These are phyloP conservation scores for Hypothenemus hampei DNA, from an alignment of 1,140 invertebrate species.

Conservation along the genomic window DNA sequence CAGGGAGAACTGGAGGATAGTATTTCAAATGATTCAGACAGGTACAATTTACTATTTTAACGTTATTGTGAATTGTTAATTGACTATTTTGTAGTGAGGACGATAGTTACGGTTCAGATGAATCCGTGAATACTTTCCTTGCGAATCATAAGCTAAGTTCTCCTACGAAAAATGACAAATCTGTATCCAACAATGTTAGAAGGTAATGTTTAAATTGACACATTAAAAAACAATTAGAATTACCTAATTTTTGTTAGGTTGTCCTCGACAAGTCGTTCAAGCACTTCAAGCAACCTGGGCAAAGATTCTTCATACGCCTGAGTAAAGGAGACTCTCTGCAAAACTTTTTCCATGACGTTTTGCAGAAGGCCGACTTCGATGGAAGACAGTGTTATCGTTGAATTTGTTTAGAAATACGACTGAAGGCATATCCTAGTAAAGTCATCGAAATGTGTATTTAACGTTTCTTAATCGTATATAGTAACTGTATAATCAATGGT, in stretches of 20 bases:
- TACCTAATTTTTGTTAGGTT: constrained; percentile 21
- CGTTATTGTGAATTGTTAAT: no score
- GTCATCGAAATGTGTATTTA: neutral
- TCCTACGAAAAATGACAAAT: constrained; percentile 28
- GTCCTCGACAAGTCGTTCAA: constrained; percentile 34
- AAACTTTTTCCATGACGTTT: constrained; percentile 42
- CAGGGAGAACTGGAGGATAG: constrained; percentile 66
- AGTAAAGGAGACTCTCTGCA: constrained; percentile 43
- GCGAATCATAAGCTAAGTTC: constrained; percentile 53
- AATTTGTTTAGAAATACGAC: constrained; percentile 28
- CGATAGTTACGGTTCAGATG: constrained; percentile 57
- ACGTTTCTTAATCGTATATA: no score
- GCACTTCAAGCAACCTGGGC: constrained; percentile 34
- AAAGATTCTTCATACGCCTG: constrained; percentile 43
- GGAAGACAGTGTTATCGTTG: constrained; percentile 22
- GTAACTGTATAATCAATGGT: neutral
- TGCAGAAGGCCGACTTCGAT: constrained; percentile 34
- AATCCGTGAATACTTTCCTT: constrained; percentile 55
- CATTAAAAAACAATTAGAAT: neutral
- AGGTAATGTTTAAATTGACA: constrained; percentile 21
- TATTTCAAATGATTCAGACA: constrained; percentile 58
- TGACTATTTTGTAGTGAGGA: constrained; percentile 52
- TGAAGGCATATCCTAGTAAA: no score
- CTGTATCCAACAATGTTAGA: constrained; percentile 29
- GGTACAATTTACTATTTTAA: no score